These are phyloP conservation scores for Lepilemur septentrionalis DNA, from an alignment of 2,797 vertebrate species.

Conservation along the genomic window DNA sequence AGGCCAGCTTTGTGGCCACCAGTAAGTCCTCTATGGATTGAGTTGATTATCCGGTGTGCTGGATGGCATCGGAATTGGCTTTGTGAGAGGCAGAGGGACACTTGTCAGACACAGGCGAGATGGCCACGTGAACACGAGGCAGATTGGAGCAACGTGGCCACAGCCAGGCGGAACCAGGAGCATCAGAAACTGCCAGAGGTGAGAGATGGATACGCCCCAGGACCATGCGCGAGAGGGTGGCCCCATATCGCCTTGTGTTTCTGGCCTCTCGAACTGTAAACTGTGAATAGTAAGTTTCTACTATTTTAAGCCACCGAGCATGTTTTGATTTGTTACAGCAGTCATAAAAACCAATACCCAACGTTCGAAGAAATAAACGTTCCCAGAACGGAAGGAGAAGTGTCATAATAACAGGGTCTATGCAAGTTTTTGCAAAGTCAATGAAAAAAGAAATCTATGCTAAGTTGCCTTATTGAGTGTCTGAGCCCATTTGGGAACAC, in stretches of 20 bases:
- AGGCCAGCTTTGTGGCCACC: rapidly evolving
- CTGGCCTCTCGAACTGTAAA: not conserved
- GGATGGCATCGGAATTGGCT: no score
- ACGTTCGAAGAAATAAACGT: not conserved
- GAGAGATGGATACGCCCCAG: not conserved
- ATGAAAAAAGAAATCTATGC: not conserved
- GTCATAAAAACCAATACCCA: not conserved
- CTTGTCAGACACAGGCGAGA: not conserved
- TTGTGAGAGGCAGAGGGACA: not conserved
- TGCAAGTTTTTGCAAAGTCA: not conserved
- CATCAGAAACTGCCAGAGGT: not conserved
- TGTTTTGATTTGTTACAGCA: not conserved
- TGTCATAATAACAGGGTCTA: not conserved
- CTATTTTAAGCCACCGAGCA: not conserved
- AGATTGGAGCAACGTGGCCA: no score
- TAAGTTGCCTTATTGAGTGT: no score
- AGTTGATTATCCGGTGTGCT: not conserved
- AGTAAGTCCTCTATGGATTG: rapidly evolving
- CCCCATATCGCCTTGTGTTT: not conserved
- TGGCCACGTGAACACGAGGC: no score
- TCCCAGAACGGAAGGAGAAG: not conserved
- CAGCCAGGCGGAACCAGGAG: not conserved
- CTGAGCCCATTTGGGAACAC: not conserved
- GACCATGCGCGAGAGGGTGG: not conserved
- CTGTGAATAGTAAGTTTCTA: no score